Base-by-base conservation (phyloP, 2,888 invertebrate genomes). In the Prosopocoilus inquinatus region DNA sequence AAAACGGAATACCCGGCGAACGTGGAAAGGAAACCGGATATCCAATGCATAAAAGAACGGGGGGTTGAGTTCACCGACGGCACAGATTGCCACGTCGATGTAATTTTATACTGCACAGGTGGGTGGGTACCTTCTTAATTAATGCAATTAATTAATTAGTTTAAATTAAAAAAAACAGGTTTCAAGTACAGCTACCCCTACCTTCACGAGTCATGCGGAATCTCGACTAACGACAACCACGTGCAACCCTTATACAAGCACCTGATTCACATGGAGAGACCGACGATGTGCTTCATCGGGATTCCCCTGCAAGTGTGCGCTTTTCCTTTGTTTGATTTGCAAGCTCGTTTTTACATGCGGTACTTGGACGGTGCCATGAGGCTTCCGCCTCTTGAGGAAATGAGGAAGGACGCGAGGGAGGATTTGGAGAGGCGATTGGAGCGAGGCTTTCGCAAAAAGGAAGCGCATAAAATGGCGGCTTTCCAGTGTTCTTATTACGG, bases 391-490 rank as follows among this genome's bases (percentile, higher is more conserved):
- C 81, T 78, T 56, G 82, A 83, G 9, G 79, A 80, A 47, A 91
- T 92, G 91, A 67, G 84, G 57, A 75, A 72, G 55, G 80, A 81
- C 33, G 80, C 84, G 3, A 77, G 80, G 32, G 72, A 79, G 15
- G 87, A 87, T 33, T 78, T 83, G 63, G 65, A 75, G 39, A 78
- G 78, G 9, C 81, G 87, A 9, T 80, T 83, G 53, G 75, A 79
- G 1, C 76, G 82, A 15, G 92, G 92, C 0, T 83, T 87, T 67
- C 82, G 83, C 9, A 84, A 83, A 61, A 44, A 54, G 20, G 88
- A 93, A 70, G 88, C 91, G 15, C 94, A 94, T 73, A 86, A 88
- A 83, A 87, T 94, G 88, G 91, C 90, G 0, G 83, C 84, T 0
- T 82, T 84, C 54, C 85, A 88, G 79, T 86, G 86, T 68, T 76